Evolutionary conservation across 1,140 invertebrate genomes (phyloP).

Genomic region (Drosophila prosaltans): DNA sequence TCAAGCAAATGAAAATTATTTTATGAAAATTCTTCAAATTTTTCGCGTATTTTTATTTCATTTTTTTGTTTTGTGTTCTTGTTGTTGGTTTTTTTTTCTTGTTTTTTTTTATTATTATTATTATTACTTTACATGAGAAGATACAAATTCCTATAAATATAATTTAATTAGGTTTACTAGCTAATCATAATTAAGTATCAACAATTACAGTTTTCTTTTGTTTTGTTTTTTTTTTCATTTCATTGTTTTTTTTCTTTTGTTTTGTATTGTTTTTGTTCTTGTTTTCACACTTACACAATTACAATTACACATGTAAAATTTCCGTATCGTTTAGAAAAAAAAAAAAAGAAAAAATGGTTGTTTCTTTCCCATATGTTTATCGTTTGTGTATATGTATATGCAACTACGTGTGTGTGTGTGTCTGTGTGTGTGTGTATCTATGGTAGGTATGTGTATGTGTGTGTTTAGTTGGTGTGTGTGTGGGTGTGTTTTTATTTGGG

Average conservation of each 20-base stretch:
- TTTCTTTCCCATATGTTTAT: neutral
- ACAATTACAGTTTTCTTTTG: neutral
- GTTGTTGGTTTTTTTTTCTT: slow-evolving; percentile 32
- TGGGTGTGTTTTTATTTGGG: no score
- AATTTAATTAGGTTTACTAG: slow-evolving; percentile 74
- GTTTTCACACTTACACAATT: slow-evolving; percentile 24
- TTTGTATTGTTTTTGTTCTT: slow-evolving; percentile 18
- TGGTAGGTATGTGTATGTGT: no score
- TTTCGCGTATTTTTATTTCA: slow-evolving; percentile 26
- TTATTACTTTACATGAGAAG: slow-evolving; percentile 60
- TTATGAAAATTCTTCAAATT: neutral
- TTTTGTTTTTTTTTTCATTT: slow-evolving; percentile 37
- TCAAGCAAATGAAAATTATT: neutral
- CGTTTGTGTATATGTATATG: neutral
- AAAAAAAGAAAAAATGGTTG: neutral
- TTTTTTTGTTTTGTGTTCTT: slow-evolving; percentile 32
- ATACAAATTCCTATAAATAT: slow-evolving; percentile 60
- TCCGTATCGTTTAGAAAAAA: neutral
- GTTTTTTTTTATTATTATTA: slow-evolving; percentile 26
- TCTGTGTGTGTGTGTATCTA: no score
- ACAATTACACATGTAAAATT: slow-evolving; percentile 24
- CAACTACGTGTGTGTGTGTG: neutral
- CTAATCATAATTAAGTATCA: slow-evolving; percentile 61
- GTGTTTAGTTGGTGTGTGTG: no score
- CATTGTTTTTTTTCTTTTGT: slow-evolving; percentile 16